These are phyloP conservation scores for Leptinotarsa rubiginosa DNA, from an alignment of 2,888 invertebrate species.

Conservation along the genomic window DNA sequence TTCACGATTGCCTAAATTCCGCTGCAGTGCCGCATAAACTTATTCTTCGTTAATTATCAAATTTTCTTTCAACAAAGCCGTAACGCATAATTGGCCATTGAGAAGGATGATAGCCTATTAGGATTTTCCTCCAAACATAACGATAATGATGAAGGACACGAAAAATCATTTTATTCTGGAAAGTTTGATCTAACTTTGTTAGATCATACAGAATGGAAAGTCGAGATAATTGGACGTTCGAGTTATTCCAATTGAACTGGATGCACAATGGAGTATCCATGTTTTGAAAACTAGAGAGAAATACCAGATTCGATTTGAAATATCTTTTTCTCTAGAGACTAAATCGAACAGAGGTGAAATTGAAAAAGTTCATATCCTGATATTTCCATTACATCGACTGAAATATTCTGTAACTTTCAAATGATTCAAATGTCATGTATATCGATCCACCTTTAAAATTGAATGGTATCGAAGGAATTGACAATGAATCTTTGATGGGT, in stretches of 20 bases:
- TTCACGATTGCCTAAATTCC: neutral
- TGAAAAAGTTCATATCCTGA: too few species aligned
- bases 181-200: neutral
- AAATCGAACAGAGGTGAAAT: too few species aligned
- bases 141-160: neutral
- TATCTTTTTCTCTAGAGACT: too few species aligned
- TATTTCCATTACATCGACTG: too few species aligned
- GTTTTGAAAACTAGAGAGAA: too few species aligned
- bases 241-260: neutral
- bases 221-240: neutral
- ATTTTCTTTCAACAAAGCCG: conserved; percentile 10
- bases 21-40: conserved; percentile 7
- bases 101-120: conserved; percentile 13
- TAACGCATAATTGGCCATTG: conserved; percentile 14
- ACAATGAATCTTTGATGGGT: too few species aligned
- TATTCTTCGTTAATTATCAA: conserved; percentile 11
- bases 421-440: too few species aligned
- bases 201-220: neutral
- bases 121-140: neutral
- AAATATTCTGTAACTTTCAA: too few species aligned
- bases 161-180: neutral
- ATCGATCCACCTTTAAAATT: too few species aligned
- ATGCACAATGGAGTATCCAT: neutral
- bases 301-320: too few species aligned
- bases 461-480: too few species aligned